phyloP scores from a whole-genome alignment of 2,797 vertebrate genomes.

The Peromyscus aztecus region DNA sequence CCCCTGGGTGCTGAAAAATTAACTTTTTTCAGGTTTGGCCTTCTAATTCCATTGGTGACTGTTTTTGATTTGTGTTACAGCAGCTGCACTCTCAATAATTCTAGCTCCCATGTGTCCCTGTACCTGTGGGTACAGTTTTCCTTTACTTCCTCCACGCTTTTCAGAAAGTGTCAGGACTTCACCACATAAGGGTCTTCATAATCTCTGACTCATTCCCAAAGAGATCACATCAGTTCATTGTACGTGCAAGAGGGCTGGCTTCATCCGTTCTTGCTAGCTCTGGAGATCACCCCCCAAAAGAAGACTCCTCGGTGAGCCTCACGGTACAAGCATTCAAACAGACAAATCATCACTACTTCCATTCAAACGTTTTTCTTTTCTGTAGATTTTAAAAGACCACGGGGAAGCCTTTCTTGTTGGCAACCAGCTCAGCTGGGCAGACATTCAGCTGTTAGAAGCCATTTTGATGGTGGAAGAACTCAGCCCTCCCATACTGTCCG shows the following conservation, averaged over 20 bases:
- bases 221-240: neutral
- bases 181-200: neutral
- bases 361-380: slow-evolving; percentile 43
- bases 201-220: neutral
- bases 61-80: neutral
- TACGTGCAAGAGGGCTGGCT: neutral
- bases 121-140: neutral
- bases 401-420: slow-evolving; percentile 91
- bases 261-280: neutral
- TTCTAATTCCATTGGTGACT: neutral
- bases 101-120: neutral
- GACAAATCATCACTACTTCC: neutral
- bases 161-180: neutral
- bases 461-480: slow-evolving; percentile 93
- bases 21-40: neutral
- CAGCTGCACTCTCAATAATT: neutral
- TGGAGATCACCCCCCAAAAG: neutral
- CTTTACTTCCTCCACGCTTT: neutral
- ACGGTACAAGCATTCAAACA: neutral
- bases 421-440: slow-evolving; percentile 90
- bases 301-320: neutral
- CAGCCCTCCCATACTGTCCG: slow-evolving; percentile 86
- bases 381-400: slow-evolving; percentile 88
- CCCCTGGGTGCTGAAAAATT: neutral
- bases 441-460: slow-evolving; percentile 92